A percentile compares a stretch with the other conserved stretches of the same genome.
Conservation (phyloP, 2,888 invertebrate species). For the Ichneumoninae sp. region DNA sequence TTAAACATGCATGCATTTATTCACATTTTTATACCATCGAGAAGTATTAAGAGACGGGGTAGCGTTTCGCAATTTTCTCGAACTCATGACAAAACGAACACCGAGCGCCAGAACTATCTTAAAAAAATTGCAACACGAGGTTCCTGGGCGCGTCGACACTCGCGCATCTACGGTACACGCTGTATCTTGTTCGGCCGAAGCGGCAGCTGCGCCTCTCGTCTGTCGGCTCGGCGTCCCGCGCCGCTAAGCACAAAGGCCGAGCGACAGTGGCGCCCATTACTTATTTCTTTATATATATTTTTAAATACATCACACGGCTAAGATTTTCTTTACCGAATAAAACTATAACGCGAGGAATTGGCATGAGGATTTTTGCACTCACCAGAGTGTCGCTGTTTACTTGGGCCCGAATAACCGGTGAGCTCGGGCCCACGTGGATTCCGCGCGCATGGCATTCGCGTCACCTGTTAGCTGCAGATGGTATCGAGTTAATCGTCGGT, state of each 20-base stretch:
- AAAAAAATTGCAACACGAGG: no score
- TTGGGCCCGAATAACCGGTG: constrained; percentile 53
- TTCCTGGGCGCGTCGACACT: neutral
- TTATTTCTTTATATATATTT: neutral
- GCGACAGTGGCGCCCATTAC: neutral
- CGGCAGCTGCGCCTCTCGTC: neutral
- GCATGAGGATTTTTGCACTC: neutral
- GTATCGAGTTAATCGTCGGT: constrained; percentile 3
- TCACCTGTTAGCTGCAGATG: constrained; percentile 3
- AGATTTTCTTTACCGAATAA: neutral
- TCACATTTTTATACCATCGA: no score
- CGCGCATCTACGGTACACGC: constrained; percentile 2
- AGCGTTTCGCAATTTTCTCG: no score
- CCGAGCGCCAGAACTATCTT: no score
- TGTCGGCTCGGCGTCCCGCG: neutral
- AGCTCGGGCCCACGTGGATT: constrained; percentile 62
- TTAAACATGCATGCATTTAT: no score
- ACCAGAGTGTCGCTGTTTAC: constrained; percentile 2
- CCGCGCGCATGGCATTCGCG: neutral
- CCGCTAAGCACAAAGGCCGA: neutral
- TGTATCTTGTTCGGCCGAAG: neutral
- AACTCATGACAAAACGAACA: no score
- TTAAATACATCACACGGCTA: neutral
- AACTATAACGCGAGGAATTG: neutral
- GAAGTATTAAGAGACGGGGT: no score